Evolutionary conservation across 2,888 invertebrate genomes (phyloP).

Genomic region (Cantharis nigra): DNA sequence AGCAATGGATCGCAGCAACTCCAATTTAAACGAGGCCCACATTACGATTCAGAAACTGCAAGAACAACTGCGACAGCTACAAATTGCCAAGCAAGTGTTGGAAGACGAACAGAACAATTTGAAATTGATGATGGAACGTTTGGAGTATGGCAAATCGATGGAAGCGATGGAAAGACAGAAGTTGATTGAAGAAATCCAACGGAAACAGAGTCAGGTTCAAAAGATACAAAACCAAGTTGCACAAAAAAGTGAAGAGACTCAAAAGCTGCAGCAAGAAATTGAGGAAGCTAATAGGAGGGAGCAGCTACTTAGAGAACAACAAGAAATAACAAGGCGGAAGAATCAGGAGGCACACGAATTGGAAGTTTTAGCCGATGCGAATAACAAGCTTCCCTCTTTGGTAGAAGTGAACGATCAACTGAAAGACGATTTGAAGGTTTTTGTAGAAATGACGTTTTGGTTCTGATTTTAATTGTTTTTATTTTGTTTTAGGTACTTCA

Average conservation of each 20-base stretch:
- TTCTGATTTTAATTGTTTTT: neutral
- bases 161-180: constrained; percentile 81
- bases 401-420: constrained; percentile 48
- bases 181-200: constrained; percentile 84
- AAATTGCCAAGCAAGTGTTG: constrained; percentile 86
- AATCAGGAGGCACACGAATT: constrained; percentile 35
- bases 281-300: constrained; percentile 45
- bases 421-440: constrained; percentile 48
- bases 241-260: constrained; percentile 47
- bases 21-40: constrained; percentile 76
- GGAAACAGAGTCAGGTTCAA: constrained; percentile 68
- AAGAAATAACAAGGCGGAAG: constrained; percentile 35
- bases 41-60: constrained; percentile 83
- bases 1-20: constrained; percentile 85
- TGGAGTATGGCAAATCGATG: constrained; percentile 90
- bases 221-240: constrained; percentile 47
- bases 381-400: constrained; percentile 46
- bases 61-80: constrained; percentile 85
- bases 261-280: constrained; percentile 47
- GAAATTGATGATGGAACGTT: constrained; percentile 85
- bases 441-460: neutral
- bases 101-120: constrained; percentile 84
- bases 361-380: constrained; percentile 46
- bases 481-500: constrained; percentile 45
- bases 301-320: constrained; percentile 41